Percentiles rank a stretch among this genome's conserved stretches.
Conservation (phyloP, 2,888 invertebrate species). For the Tenthredo scrophulariae region DNA sequence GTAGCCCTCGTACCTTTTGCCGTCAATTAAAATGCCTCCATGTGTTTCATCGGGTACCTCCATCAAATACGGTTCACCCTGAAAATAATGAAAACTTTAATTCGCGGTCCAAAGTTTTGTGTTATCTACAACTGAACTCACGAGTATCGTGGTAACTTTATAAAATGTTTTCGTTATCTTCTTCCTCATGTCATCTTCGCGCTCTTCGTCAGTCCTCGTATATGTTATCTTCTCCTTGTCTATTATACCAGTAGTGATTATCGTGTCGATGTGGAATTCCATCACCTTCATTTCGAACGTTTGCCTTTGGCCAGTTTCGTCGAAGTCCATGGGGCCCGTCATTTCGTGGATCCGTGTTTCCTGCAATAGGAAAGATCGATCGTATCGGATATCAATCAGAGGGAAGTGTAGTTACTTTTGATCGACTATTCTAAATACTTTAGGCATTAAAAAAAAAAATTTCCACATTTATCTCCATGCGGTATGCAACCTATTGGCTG, state of each 20-base stretch:
- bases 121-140: slow-evolving; percentile 65
- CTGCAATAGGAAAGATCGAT: not conserved
- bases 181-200: slow-evolving; percentile 77
- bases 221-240: slow-evolving; percentile 64
- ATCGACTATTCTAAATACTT: not conserved
- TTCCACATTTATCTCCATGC: not conserved
- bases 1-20: slow-evolving; percentile 92
- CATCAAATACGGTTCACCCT: slow-evolving; percentile 87
- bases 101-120: slow-evolving; percentile 46
- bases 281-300: slow-evolving; percentile 84
- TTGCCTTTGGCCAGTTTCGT: slow-evolving; percentile 84
- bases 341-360: slow-evolving; percentile 70
- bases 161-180: slow-evolving; percentile 80
- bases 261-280: slow-evolving; percentile 82
- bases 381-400: not conserved
- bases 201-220: slow-evolving; percentile 72
- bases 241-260: slow-evolving; percentile 81
- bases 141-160: slow-evolving; percentile 77
- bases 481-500: not conserved
- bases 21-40: slow-evolving; percentile 84
- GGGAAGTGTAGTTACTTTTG: not conserved
- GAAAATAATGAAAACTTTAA: not conserved
- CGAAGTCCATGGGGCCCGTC: slow-evolving; percentile 84
- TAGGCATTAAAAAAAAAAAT: not conserved
- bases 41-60: slow-evolving; percentile 78